Percentiles rank a stretch among this genome's conserved stretches.
Conservation (phyloP, 2,888 invertebrate species). For the Heliconius hortense region DNA sequence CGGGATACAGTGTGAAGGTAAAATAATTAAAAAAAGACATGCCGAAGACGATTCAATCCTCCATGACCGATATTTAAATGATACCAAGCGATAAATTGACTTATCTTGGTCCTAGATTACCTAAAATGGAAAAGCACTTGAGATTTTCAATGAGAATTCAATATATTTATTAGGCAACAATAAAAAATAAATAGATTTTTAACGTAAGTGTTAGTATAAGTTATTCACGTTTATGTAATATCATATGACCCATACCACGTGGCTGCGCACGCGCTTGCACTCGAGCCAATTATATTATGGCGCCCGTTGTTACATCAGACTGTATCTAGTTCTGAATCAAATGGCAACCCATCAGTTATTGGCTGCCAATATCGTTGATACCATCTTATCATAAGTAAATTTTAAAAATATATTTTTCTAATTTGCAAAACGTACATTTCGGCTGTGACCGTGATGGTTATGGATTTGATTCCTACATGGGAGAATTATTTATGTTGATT, state of each 20-base stretch:
- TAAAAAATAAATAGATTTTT: background rate
- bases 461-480: too few relatives aligned
- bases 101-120: background rate
- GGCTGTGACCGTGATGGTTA: too few relatives aligned
- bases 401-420: background rate
- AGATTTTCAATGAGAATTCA: too few relatives aligned
- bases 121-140: background rate
- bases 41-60: too few relatives aligned
- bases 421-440: too few relatives aligned
- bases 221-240: conserved; percentile 10
- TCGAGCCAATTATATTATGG: conserved; percentile 25
- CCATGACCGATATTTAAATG: too few relatives aligned
- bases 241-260: conserved; percentile 18
- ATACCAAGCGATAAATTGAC: too few relatives aligned
- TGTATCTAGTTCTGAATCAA: conserved; percentile 22
- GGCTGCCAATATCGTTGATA: background rate
- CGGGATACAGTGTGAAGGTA: too few relatives aligned
- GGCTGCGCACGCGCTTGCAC: conserved; percentile 25
- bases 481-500: too few relatives aligned
- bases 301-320: conserved; percentile 21
- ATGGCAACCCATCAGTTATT: background rate
- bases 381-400: background rate
- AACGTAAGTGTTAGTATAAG: background rate
- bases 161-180: background rate
- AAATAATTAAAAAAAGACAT: too few relatives aligned